Evolutionary conservation across 2,888 invertebrate species (phyloP).

Genomic region (Sarcophaga subvicina): DNA sequence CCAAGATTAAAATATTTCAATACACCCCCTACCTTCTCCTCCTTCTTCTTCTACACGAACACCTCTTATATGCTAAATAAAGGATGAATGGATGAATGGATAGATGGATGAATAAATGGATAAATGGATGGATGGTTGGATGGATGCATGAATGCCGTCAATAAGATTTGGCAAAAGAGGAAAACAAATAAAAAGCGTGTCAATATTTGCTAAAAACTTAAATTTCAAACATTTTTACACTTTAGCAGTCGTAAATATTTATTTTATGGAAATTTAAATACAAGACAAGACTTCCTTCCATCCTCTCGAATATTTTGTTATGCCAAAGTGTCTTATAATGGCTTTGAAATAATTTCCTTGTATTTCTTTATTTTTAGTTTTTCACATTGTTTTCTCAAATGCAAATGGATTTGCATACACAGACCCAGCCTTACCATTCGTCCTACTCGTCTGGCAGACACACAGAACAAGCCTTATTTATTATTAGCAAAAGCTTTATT

Average conservation of each 20-base stretch:
- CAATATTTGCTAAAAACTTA: slow-evolving; percentile 62
- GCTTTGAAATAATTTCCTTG: slow-evolving; percentile 7
- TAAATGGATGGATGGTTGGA: background rate
- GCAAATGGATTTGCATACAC: background rate
- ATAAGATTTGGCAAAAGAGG: slow-evolving; percentile 11
- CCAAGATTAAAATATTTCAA: slow-evolving; percentile 1
- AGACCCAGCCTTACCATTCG: too few relatives aligned
- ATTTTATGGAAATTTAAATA: slow-evolving; percentile 57
- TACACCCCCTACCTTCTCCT: background rate
- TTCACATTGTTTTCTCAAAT: background rate
- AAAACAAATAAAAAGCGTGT: slow-evolving; percentile 30
- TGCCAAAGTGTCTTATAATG: slow-evolving; percentile 34
- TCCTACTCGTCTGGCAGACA: background rate
- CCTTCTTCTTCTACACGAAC: background rate
- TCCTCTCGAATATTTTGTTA: background rate
- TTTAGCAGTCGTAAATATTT: slow-evolving; percentile 62
- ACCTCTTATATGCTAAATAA: too few relatives aligned
- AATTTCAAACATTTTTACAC: slow-evolving; percentile 54
- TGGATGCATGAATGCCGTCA: slow-evolving; percentile 17
- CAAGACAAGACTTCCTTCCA: background rate
- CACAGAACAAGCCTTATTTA: slow-evolving; percentile 7
- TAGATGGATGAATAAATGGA: too few relatives aligned
- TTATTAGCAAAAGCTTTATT: slow-evolving; percentile 28
- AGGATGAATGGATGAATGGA: too few relatives aligned
- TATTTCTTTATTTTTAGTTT: background rate